Percentiles rank a stretch among this genome's conserved stretches.
These are phyloP conservation scores for Cathartes aura DNA, from an alignment of 2,113 vertebrate genomes.

Conservation along the genomic window DNA sequence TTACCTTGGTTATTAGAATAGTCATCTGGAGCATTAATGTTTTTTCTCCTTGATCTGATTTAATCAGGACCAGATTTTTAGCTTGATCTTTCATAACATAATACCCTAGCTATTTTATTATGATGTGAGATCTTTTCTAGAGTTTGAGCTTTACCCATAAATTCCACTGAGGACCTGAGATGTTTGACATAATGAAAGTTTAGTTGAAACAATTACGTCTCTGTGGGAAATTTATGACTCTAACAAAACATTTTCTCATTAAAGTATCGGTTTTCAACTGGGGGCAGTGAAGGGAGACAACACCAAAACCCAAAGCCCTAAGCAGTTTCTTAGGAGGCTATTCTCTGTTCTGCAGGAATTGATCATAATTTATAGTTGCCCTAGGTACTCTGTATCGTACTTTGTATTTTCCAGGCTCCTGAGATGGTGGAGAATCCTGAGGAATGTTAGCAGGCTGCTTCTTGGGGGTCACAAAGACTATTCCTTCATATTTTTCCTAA, in stretches of 20 bases:
- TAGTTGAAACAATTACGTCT: neutral
- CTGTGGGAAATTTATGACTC: neutral
- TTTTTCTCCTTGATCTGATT: neutral
- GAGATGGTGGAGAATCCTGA: neutral
- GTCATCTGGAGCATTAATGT: neutral
- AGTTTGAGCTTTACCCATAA: neutral
- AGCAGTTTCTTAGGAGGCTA: neutral
- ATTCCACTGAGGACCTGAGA: neutral
- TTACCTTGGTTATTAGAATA: neutral
- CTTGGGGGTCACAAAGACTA: neutral
- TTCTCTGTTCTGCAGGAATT: neutral
- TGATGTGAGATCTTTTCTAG: neutral
- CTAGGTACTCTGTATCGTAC: neutral
- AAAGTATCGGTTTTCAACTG: neutral
- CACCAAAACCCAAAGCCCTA: neutral
- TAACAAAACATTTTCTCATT: neutral
- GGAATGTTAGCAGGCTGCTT: neutral
- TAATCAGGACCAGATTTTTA: neutral
- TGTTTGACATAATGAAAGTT: neutral
- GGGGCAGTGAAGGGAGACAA: neutral
- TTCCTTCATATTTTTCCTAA: neutral
- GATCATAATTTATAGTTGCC: neutral
- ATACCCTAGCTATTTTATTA: neutral
- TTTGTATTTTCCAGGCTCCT: neutral
- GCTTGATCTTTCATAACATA: neutral